Evolutionary conservation across 2,888 invertebrate species (phyloP).

Genomic region (Coelinius sp.): DNA sequence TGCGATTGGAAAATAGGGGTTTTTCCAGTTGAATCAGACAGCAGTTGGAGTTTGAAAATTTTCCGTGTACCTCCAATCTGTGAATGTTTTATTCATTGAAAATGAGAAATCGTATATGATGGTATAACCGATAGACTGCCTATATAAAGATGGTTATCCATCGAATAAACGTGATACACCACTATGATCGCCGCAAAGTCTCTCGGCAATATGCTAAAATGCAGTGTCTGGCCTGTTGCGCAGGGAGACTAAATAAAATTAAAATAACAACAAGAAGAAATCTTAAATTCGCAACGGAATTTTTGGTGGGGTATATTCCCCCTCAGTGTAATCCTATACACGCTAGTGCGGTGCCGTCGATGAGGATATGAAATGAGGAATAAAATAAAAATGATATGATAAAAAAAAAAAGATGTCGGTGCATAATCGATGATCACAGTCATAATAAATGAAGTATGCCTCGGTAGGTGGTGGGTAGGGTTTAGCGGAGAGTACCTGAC

Average conservation of each 20-base stretch:
- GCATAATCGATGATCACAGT: slow-evolving; percentile 70
- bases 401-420: slow-evolving; percentile 57
- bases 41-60: neutral
- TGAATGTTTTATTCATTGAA: slow-evolving; percentile 38
- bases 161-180: slow-evolving; percentile 19
- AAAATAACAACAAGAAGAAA: neutral
- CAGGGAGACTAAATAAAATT: slow-evolving; percentile 44
- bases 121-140: neutral
- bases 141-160: slow-evolving; percentile 53
- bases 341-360: slow-evolving; percentile 37
- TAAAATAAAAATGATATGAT: slow-evolving; percentile 34
- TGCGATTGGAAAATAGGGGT: slow-evolving; percentile 27
- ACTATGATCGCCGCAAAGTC: neutral
- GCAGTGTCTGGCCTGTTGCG: slow-evolving; percentile 47
- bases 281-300: slow-evolving; percentile 29
- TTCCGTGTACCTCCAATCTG: slow-evolving; percentile 29
- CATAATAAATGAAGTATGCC: slow-evolving; percentile 69
- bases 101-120: neutral
- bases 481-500: slow-evolving; percentile 63
- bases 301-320: slow-evolving; percentile 53
- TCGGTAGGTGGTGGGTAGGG: slow-evolving; percentile 59
- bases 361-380: slow-evolving; percentile 30
- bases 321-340: slow-evolving; percentile 42
- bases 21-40: neutral
- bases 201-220: slow-evolving; percentile 50